Evolutionary conservation across 2,797 vertebrate species (phyloP), one percentile per base, ranked within the genome.

Genomic region (Xiphorhynchus erythropygius): DNA sequence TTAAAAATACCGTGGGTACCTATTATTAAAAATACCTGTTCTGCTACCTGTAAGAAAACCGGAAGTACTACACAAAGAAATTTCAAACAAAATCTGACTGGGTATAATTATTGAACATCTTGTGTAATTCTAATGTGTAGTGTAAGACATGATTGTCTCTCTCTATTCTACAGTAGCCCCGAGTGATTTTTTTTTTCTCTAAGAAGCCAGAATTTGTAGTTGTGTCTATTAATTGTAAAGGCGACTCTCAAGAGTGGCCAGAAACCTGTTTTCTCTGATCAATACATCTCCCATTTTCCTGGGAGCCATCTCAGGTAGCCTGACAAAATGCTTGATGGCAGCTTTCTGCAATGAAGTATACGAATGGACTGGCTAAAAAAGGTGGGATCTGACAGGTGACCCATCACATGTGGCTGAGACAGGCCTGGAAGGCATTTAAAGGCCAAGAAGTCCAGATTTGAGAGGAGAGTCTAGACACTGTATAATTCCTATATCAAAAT

Each of bases 401-500:
- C 10, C n/a, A 80, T 19, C 9, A 30, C 2, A 2, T 41, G 19
- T 33, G n/a, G 4, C 33, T 64, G 27, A 27, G n/a, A 17, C 41
- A 53, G 42, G 14, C 18, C 13, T 63, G 25, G 59, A 63, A 59
- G 21, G 23, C 57, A 37, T 92, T 90, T 57, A 53, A 65, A 44
- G 35, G 21, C 35, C 60, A 49, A 69, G 41, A 64, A 80, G 33
- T 62, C 53, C 63, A 46, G 25, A 39, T 71, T 24, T 78, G 30
- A 75, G 44, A 89, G 30, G 13, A 64, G 24, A 73, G 23, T 49
- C 39, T 64, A 39, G 44, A 35, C 12, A 39, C 27, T 67, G 17
- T 67, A 10, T 46, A 82, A 84, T 70, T 80, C 77, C 74, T 74
- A 3, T 77, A 77, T 28, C 28, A 73, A 78, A 92, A 75, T 59